phyloP scores from a whole-genome alignment of 2,113 vertebrate genomes.

The Bufo gargarizans region DNA sequence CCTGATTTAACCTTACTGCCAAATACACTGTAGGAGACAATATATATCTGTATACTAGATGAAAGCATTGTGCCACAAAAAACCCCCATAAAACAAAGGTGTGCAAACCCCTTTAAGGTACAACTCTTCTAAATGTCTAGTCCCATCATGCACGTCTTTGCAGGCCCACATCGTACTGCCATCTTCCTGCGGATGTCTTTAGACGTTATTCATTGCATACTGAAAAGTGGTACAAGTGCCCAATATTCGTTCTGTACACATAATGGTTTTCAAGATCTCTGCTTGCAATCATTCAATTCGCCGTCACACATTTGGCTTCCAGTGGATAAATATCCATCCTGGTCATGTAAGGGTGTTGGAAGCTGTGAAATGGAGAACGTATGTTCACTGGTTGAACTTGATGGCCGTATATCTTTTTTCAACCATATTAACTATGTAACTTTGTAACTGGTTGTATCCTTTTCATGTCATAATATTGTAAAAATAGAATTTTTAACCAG shows the following conservation, averaged over 20 bases:
- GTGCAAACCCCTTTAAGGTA: too few species aligned
- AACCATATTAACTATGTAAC: too few species aligned
- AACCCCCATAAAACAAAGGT: too few species aligned
- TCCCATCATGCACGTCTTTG: not conserved
- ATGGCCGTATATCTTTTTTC: too few species aligned
- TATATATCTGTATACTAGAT: too few species aligned
- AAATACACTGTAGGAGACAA: too few species aligned
- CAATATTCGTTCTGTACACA: not conserved
- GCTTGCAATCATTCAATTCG: not conserved
- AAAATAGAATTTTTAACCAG: not conserved
- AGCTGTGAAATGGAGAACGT: not conserved
- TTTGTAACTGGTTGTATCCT: too few species aligned
- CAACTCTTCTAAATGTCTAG: not conserved
- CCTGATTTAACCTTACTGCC: too few species aligned
- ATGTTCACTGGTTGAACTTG: too few species aligned
- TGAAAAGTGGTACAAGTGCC: not conserved
- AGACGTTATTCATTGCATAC: not conserved
- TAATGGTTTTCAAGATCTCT: not conserved
- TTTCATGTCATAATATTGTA: not conserved
- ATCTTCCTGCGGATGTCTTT: not conserved
- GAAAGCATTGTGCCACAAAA: too few species aligned
- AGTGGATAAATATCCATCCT: not conserved
- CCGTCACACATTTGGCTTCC: not conserved
- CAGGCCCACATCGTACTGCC: not conserved
- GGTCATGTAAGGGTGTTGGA: not conserved